Conservation (phyloP, 2,113 vertebrate genomes). For the Ovis canadensis region DNA sequence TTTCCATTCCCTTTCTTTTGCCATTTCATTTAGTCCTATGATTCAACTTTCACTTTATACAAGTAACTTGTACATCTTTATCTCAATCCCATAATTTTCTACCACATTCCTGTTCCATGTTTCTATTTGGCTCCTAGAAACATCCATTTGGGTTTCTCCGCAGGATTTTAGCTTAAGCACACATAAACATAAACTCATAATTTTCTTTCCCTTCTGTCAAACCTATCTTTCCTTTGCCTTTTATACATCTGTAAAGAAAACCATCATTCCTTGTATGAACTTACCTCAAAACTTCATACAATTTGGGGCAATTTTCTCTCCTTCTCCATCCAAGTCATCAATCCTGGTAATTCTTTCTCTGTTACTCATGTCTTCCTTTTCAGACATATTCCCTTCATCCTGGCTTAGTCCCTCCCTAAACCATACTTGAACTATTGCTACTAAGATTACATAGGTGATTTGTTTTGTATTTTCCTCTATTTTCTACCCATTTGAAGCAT, state of each 20-base stretch:
- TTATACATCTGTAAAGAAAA: not conserved
- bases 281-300: not conserved
- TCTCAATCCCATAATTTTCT: not conserved
- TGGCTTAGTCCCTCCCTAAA: not conserved
- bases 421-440: not conserved
- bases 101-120: not conserved
- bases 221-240: not conserved
- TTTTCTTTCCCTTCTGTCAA: not conserved
- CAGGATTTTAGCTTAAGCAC: not conserved
- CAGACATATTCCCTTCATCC: not conserved
- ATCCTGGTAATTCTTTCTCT: not conserved
- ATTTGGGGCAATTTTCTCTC: not conserved
- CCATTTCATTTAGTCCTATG: not conserved
- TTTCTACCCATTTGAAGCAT: not conserved
- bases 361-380: not conserved
- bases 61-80: not conserved
- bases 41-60: not conserved
- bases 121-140: not conserved
- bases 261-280: not conserved
- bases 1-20: not conserved
- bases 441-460: not conserved
- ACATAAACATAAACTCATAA: not conserved
- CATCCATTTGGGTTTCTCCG: not conserved
- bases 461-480: not conserved
- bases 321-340: not conserved